Evolutionary conservation across 2,888 invertebrate species (phyloP), one percentile per base, ranked within the genome.

Genomic region (Melipona beecheii): DNA sequence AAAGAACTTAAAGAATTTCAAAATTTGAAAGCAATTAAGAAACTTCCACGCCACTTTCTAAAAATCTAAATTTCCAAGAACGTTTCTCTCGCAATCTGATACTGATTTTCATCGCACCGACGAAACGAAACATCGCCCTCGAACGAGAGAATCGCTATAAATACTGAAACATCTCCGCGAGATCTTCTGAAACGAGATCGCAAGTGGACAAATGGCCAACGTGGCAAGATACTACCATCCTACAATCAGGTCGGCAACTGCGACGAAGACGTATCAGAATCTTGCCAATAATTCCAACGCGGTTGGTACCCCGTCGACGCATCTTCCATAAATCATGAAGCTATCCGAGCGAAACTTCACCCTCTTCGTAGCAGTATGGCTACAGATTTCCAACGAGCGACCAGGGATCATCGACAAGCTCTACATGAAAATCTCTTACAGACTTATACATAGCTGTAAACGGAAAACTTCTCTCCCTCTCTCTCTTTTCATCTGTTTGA

Each of bases 251-350:
- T 76, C 62, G 74, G 72, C 85, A 75, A 78, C 78, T 19, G 50
- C 77, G 75, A 78, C 81, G 80, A 80, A 87, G 83, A 85, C 87
- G 68, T 86, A 86, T 83, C 78, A 78, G 86, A 77, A 74, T 83
- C 78, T 62, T 52, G 82, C 64, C 86, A 87, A 87, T 83, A 88
- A 87, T 89, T 89, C 90, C 82, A 56, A 77, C 82, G 85, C 83
- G 89, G 88, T 85, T 76, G 81, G 69, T 87, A 85, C 70, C 36
- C 9, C 36, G 36, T 85, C 80, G 85, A 89, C 87, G 91, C 89
- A 88, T 90, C 91, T 80, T 90, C 88, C 89, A 90, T 90, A 90
- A 90, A 90, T 90, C 90, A 90, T 90, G 85, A 87, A 88, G 84
- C 84, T 76, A 88, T 87, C 86, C 76, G 74, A 74, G 75, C 75